phyloP scores from a whole-genome alignment of 2,888 invertebrate genomes.

The Rosalia funebris region DNA sequence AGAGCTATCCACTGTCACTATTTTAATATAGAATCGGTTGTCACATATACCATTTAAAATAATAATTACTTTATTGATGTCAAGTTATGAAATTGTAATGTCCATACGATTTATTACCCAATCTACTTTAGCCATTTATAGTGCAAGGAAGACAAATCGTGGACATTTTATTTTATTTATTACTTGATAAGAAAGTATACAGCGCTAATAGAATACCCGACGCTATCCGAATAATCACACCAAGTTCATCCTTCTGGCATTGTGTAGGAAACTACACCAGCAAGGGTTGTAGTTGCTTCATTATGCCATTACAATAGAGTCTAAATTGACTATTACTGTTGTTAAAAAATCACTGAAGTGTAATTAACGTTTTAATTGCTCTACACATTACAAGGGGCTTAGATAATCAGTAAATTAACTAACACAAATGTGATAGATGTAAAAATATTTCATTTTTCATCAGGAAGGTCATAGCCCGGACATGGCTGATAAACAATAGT shows the following conservation, averaged over 20 bases:
- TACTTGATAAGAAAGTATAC: constrained; percentile 7
- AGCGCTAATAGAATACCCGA: constrained; percentile 8
- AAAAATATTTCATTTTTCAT: too few relatives aligned
- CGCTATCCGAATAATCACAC: constrained; percentile 15
- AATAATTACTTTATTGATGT: too few relatives aligned
- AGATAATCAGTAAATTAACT: background rate
- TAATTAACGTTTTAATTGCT: background rate
- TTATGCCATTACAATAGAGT: constrained; percentile 11
- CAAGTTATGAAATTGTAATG: too few relatives aligned
- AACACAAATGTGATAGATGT: too few relatives aligned
- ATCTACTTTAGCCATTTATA: too few relatives aligned
- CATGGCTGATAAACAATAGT: too few relatives aligned
- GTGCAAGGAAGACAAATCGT: constrained; percentile 4
- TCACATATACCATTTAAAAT: too few relatives aligned
- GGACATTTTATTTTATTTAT: constrained; percentile 8
- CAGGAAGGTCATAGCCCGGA: too few relatives aligned
- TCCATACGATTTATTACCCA: background rate
- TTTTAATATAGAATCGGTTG: too few relatives aligned
- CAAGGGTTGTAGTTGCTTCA: constrained; percentile 18
- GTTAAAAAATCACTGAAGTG: constrained; percentile 2
- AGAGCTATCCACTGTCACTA: too few relatives aligned
- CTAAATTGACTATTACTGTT: constrained; percentile 18
- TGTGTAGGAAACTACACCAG: constrained; percentile 12
- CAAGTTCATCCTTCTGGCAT: constrained; percentile 3
- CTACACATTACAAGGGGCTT: background rate